Percentiles rank a stretch among this genome's conserved stretches.
Evolutionary conservation across 2,113 vertebrate species (phyloP).

Genomic region (Eolophus roseicapilla): DNA sequence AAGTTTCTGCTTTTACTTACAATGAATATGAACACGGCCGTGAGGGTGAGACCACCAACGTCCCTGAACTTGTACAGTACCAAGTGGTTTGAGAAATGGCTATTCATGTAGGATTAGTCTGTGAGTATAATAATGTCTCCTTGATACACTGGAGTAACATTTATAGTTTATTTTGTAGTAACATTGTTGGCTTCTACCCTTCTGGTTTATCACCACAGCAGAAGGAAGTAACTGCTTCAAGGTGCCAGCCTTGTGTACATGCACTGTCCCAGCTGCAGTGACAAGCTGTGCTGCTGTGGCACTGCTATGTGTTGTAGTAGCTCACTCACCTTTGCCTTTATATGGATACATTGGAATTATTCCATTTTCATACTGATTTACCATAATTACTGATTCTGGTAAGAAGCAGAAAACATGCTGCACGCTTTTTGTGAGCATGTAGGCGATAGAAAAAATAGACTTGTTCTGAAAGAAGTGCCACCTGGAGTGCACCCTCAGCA

Average conservation of each 20-base stretch:
- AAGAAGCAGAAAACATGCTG: not conserved
- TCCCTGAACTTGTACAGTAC: not conserved
- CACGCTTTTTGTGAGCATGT: fast-evolving
- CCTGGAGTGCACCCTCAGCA: not conserved
- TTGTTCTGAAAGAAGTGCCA: not conserved
- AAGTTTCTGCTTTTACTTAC: not conserved
- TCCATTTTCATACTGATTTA: not conserved
- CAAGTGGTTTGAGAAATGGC: not conserved
- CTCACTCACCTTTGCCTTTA: not conserved
- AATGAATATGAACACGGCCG: not conserved
- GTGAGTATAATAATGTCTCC: not conserved
- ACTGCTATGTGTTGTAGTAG: fast-evolving
- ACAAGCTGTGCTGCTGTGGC: not conserved
- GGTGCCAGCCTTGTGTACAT: fast-evolving
- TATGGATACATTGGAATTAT: not conserved
- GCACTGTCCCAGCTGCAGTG: not conserved
- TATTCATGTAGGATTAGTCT: not conserved
- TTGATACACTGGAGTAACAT: not conserved
- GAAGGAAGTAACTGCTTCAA: not conserved
- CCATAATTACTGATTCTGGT: too few species aligned
- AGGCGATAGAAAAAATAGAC: not conserved
- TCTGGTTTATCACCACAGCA: not conserved
- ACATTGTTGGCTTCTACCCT: not conserved
- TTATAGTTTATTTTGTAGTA: not conserved
- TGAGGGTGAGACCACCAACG: fast-evolving